These are phyloP conservation scores for Antheraea mylitta DNA, from an alignment of 1,140 invertebrate species.

Conservation along the genomic window DNA sequence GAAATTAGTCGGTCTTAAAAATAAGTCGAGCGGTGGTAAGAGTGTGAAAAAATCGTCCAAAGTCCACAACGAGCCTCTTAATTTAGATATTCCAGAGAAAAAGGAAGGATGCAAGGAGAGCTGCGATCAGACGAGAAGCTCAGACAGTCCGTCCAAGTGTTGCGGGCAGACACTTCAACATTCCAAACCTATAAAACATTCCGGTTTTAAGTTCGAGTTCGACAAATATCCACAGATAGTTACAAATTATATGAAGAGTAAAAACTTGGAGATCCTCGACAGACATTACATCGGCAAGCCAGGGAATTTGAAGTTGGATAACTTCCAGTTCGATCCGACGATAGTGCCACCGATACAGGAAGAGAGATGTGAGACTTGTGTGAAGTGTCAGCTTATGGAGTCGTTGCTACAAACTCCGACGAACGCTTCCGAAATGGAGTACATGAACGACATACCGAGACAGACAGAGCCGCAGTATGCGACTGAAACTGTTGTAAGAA, in stretches of 20 bases:
- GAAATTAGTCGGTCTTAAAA: constrained; percentile 80
- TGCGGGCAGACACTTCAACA: constrained; percentile 77
- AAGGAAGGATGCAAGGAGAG: constrained; percentile 34
- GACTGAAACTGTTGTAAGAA: constrained; percentile 55
- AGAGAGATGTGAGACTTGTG: constrained; percentile 74
- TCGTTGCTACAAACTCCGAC: constrained; percentile 82
- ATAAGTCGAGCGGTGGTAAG: constrained; percentile 63
- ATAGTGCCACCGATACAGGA: constrained; percentile 67
- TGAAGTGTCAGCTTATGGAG: constrained; percentile 73
- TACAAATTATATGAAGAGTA: constrained; percentile 85
- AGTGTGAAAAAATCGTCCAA: constrained; percentile 61
- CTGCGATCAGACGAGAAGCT: constrained; percentile 36
- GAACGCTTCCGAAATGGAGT: constrained; percentile 84
- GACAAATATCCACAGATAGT: constrained; percentile 85
- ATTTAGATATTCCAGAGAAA: constrained; percentile 28
- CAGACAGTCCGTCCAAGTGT: constrained; percentile 58
- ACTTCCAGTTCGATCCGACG: constrained; percentile 72
- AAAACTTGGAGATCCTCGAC: constrained; percentile 83
- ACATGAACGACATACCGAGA: constrained; percentile 80
- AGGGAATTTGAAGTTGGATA: constrained; percentile 75
- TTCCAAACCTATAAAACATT: constrained; percentile 81
- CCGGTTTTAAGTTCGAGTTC: constrained; percentile 85
- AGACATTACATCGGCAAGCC: constrained; percentile 82
- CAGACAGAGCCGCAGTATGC: constrained; percentile 66
- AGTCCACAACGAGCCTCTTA: constrained; percentile 41